Evolutionary conservation across 1,140 invertebrate species (phyloP).

Genomic region (Anastatus disparis): DNA sequence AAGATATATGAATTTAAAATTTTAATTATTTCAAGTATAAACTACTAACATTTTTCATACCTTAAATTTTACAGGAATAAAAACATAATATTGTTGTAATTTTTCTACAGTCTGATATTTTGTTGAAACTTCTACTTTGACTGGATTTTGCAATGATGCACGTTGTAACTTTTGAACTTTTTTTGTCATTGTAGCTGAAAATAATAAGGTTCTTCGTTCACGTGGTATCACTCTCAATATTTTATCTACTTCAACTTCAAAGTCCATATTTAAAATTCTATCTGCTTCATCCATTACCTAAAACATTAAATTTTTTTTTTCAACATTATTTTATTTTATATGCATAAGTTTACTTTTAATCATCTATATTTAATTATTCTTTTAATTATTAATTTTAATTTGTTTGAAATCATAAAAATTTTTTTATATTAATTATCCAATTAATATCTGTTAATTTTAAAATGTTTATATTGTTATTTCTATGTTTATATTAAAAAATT

Average conservation of each 20-base stretch:
- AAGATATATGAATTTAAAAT: slow-evolving; percentile 16
- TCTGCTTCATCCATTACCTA: slow-evolving; percentile 96
- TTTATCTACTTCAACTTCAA: slow-evolving; percentile 95
- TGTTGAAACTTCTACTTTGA: slow-evolving; percentile 94
- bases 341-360: no score
- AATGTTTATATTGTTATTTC: no score
- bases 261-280: slow-evolving; percentile 95
- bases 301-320: slow-evolving; percentile 8
- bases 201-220: slow-evolving; percentile 88
- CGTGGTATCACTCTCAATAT: slow-evolving; percentile 92
- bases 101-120: slow-evolving; percentile 99
- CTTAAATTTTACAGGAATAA: slow-evolving; percentile 96
- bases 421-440: no score
- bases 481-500: no score
- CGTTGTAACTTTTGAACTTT: slow-evolving; percentile 97
- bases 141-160: slow-evolving; percentile 91
- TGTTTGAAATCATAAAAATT: no score
- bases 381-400: no score
- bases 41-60: slow-evolving; percentile 61
- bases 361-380: no score
- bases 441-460: no score
- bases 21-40: slow-evolving; percentile 78
- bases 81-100: slow-evolving; percentile 94
- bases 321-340: slow-evolving; percentile 21
- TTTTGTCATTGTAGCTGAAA: slow-evolving; percentile 98